Evolutionary conservation across 1,140 invertebrate genomes (phyloP).

Genomic region (Anagrus nilaparvatae): DNA sequence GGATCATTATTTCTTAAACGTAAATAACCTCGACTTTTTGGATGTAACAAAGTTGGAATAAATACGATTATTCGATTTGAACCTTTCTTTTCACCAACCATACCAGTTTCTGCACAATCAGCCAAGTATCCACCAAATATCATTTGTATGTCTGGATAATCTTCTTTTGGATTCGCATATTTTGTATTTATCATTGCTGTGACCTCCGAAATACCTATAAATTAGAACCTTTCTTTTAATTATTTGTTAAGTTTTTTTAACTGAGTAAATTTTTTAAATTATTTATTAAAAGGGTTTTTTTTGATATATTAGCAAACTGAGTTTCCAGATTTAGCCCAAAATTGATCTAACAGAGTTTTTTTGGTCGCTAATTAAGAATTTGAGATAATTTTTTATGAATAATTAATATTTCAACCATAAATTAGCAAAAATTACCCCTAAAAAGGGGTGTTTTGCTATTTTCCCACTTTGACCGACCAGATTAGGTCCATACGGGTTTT

Average conservation of each 20-base stretch:
- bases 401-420: too few relatives aligned
- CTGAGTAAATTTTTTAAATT: neutral
- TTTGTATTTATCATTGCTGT: constrained; percentile 75
- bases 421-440: too few relatives aligned
- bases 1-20: constrained; percentile 67
- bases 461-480: too few relatives aligned
- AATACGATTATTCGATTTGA: constrained; percentile 46
- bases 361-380: too few relatives aligned
- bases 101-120: constrained; percentile 72
- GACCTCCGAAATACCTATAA: constrained; percentile 64
- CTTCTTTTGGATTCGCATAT: constrained; percentile 60
- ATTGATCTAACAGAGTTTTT: too few relatives aligned
- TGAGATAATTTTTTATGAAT: too few relatives aligned
- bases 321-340: too few relatives aligned
- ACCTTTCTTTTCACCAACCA: constrained; percentile 59
- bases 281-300: too few relatives aligned
- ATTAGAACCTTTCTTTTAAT: neutral
- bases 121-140: constrained; percentile 78
- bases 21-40: constrained; percentile 70
- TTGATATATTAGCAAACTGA: too few relatives aligned
- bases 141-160: constrained; percentile 75
- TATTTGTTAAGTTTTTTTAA: neutral
- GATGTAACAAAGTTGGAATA: constrained; percentile 61
- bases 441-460: too few relatives aligned
- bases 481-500: too few relatives aligned